Evolutionary conservation across 1,140 invertebrate genomes (phyloP), one percentile per base, ranked within the genome.

Genomic region (Eufriesea mexicana): DNA sequence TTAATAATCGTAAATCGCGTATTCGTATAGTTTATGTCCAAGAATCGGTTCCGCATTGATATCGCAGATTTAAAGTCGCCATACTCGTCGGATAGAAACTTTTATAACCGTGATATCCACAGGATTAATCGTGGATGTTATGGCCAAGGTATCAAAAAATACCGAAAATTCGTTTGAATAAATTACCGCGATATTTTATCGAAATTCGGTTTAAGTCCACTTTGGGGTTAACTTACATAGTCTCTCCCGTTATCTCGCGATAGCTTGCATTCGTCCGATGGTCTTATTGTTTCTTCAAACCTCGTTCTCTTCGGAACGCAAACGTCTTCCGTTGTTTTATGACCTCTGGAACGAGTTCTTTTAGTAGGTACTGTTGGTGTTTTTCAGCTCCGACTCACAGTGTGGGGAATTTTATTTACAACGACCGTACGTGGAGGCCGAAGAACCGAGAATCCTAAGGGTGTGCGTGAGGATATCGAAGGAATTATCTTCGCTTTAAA

Each of bases 271-370:
- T 62, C 23, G 14, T 23, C 16, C 5, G 47, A 23, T 76, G 12
- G n/a, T 51, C 28, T 77, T 66, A 77, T 77, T 77, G 61, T 54
- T 77, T 42, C 74, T 25, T n/a, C 18, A 5, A 47, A 57, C 23
- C 74, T 64, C 45, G 20, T 64, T 62, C 18, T 2, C 28, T 35
- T 8, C 18, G 61, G 28, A 64, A 20, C 25, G 61, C 61, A 35
- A 64, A 64, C 28, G 28, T 23, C 25, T 64, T 16, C 45, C 28
- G 66, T 66, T 77, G 35, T n/a, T 66, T 77, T 77, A 76, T 18
- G 28, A 10, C 9, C 25, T 1, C 6, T 6, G n/a, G 12, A 49
- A n/a, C 20, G 42, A 9, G 20, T 78, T 23, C 35, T 70, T 55
- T 62, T 18, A 47, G 12, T n/a, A 23, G 51, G n/a, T 16, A 28